Evolutionary conservation across 2,888 invertebrate species (phyloP), one percentile per base, ranked within the genome.

Genomic region (Nipponacmea schrenckii): DNA sequence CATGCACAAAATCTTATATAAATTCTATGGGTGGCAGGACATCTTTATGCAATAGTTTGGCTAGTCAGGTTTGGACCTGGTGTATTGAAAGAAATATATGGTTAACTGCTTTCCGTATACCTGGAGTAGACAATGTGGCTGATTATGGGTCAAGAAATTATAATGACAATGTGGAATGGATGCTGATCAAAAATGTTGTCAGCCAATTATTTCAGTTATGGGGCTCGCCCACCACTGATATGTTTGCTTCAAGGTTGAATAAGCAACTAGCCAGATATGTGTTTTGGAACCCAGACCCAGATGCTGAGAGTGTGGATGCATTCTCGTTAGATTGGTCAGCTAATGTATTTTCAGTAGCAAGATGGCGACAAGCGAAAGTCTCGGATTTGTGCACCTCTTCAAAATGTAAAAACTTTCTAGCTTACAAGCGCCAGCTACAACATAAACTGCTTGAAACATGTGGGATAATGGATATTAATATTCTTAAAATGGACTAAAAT

Each of bases 111-210:
- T 24, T 56, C 10, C 69, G 44, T 64, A 65, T 50, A 44, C 31
- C 45, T 50, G 64, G 48, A 20, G 46, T 64, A 17, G 17, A 27
- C 20, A 69, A 64, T 50, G 50, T 44, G 39, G 72, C 68, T 64
- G 68, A 69, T 65, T 39, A 10, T 8, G 14, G 27, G 45, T 70
- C 63, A 44, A 67, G 74, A 46, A 8, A 64, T n/a, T 74, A 71
- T 31, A 46, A 50, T 64, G 65, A 74, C 31, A 48, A 70, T n/a
- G 46, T 65, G 12, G 74, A 74, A 64, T 71, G 74, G 74, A 70
- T 26, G 31, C 24, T 69, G 24, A n/a, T 64, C 26, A 45, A 10
- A 50, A n/a, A 45, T 46, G 31, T 69, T 26, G 64, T 69, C 24
- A 4, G 27, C 10, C 27, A 68, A 44, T 14, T 10, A 15, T 46